phyloP scores from a whole-genome alignment of 2,113 vertebrate species.

The Alouatta palliata region DNA sequence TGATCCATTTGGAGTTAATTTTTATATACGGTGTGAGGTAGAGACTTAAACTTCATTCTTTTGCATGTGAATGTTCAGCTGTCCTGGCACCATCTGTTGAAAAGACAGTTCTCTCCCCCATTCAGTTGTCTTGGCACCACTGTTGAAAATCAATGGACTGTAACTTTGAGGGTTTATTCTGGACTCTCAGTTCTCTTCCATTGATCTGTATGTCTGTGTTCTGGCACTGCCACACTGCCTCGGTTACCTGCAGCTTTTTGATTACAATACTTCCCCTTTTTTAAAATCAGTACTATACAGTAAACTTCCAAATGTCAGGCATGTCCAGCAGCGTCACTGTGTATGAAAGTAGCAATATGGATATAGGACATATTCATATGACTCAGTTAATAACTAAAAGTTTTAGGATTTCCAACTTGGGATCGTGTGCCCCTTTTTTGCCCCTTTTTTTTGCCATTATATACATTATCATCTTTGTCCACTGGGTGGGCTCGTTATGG shows the following conservation, averaged over 20 bases:
- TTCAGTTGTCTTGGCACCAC: neutral
- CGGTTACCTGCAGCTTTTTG: neutral
- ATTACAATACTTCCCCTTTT: neutral
- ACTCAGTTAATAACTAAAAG: neutral
- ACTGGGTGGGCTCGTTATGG: neutral
- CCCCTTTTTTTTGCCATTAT: too few species aligned
- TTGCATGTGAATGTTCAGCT: neutral
- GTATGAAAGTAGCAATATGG: neutral
- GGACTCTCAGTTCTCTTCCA: neutral
- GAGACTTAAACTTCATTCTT: neutral
- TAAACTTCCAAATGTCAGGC: neutral
- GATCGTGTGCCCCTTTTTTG: neutral
- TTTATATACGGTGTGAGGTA: neutral
- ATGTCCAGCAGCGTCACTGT: neutral
- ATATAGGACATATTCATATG: neutral
- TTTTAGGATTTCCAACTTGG: neutral
- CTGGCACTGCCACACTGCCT: neutral
- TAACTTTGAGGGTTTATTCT: neutral
- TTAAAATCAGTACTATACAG: neutral
- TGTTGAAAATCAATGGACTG: neutral
- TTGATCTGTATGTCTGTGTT: neutral
- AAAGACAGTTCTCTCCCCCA: neutral
- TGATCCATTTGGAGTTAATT: neutral
- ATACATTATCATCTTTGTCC: neutral
- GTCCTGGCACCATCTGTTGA: neutral